Evolutionary conservation across 2,113 vertebrate species (phyloP).

Genomic region (Mungos mungo): DNA sequence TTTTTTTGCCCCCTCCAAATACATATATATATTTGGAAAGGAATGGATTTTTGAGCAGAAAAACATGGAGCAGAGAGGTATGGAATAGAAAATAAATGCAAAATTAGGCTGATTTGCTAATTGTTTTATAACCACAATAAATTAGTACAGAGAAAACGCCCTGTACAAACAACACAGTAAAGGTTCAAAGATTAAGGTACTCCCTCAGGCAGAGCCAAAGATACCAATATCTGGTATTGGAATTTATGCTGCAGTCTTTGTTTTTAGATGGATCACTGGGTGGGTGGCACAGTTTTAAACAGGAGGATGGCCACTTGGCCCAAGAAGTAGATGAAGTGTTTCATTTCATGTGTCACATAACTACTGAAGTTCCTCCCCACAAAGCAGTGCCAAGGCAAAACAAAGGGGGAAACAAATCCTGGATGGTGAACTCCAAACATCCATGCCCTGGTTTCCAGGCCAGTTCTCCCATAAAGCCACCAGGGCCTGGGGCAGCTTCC

Average conservation of each 20-base stretch:
- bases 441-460: neutral
- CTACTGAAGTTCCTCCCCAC: slow-evolving; percentile 94
- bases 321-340: slow-evolving; percentile 78
- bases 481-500: neutral
- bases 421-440: neutral
- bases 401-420: neutral
- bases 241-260: neutral
- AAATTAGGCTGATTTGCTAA: neutral
- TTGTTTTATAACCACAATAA: neutral
- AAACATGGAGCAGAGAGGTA: neutral
- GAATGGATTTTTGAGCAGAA: neutral
- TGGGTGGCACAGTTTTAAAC: slow-evolving; percentile 83
- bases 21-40: neutral
- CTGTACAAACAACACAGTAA: neutral
- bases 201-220: neutral
- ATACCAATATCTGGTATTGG: neutral
- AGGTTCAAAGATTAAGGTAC: neutral
- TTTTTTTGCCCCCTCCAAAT: neutral
- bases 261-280: neutral
- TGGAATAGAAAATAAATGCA: neutral
- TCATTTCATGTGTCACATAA: slow-evolving; percentile 93
- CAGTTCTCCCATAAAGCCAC: neutral
- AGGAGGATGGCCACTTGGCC: slow-evolving; percentile 95
- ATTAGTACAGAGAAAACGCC: neutral
- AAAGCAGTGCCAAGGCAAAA: slow-evolving; percentile 87